These are phyloP conservation scores for Cordilura impudica DNA, from an alignment of 2,888 invertebrate genomes.

Conservation along the genomic window DNA sequence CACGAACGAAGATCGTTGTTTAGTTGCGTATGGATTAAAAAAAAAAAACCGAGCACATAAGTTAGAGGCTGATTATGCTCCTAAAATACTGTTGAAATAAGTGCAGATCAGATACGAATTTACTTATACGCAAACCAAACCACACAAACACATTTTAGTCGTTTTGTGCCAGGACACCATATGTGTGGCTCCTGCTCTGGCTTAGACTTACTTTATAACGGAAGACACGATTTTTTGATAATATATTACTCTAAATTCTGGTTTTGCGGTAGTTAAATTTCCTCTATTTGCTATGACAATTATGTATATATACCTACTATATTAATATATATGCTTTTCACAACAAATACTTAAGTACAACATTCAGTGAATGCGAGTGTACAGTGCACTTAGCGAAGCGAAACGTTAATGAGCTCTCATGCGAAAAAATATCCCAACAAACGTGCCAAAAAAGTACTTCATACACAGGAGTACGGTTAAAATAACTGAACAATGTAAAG, in stretches of 20 bases:
- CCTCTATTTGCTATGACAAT: not conserved
- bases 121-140: slow-evolving; percentile 24
- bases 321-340: too few relatives aligned
- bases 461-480: slow-evolving; percentile 47
- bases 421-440: slow-evolving; percentile 72
- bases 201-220: slow-evolving; percentile 26
- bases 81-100: slow-evolving; percentile 29
- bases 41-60: slow-evolving; percentile 18
- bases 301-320: slow-evolving; percentile 4
- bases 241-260: slow-evolving; percentile 28
- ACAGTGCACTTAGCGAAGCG: slow-evolving; percentile 74
- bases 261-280: slow-evolving; percentile 32
- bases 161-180: slow-evolving; percentile 12
- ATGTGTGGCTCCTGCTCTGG: slow-evolving; percentile 16
- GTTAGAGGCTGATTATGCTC: slow-evolving; percentile 27
- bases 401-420: slow-evolving; percentile 76
- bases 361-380: slow-evolving; percentile 60
- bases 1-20: slow-evolving; percentile 37
- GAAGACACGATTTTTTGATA: slow-evolving; percentile 24
- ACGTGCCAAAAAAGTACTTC: slow-evolving; percentile 62
- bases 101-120: slow-evolving; percentile 34
- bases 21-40: slow-evolving; percentile 33
- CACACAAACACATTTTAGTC: slow-evolving; percentile 1
- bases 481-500: slow-evolving; percentile 41
- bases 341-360: slow-evolving; percentile 48